Conservation (phyloP, 2,888 invertebrate species). For the Erebia epiphron region DNA sequence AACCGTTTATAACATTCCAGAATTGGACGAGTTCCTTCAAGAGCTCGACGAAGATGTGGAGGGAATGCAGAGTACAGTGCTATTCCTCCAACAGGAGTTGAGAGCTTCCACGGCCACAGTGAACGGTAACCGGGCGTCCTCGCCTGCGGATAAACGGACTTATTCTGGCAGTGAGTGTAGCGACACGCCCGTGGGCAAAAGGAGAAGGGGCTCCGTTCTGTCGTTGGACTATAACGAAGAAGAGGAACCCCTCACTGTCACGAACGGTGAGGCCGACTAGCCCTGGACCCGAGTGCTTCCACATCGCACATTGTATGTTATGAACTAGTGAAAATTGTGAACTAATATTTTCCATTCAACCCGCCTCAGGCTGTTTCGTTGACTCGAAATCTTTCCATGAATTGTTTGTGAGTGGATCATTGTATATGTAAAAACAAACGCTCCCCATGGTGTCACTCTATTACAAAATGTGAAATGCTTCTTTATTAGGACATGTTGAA, state of each 20-base stretch:
- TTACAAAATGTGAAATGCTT: slow-evolving; percentile 54
- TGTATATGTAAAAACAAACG: slow-evolving; percentile 46
- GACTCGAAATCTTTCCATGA: slow-evolving; percentile 51
- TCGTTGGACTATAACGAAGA: slow-evolving; percentile 90
- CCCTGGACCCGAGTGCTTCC: slow-evolving; percentile 60
- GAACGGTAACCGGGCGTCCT: slow-evolving; percentile 63
- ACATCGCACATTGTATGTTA: slow-evolving; percentile 54
- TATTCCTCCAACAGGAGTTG: slow-evolving; percentile 96
- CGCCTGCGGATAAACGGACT: slow-evolving; percentile 70
- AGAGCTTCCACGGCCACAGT: slow-evolving; percentile 86
- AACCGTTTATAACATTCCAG: slow-evolving; percentile 75
- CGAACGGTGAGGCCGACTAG: slow-evolving; percentile 86
- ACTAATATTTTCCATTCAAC: slow-evolving; percentile 50
- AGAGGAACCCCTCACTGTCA: slow-evolving; percentile 86
- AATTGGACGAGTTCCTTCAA: slow-evolving; percentile 96
- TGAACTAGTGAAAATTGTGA: slow-evolving; percentile 64
- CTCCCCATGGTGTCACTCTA: slow-evolving; percentile 51
- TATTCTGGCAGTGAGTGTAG: slow-evolving; percentile 73
- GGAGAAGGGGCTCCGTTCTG: slow-evolving; percentile 87
- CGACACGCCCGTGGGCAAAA: slow-evolving; percentile 83
- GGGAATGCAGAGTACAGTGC: slow-evolving; percentile 98
- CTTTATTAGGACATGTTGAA: slow-evolving; percentile 62
- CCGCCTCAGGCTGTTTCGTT: slow-evolving; percentile 51
- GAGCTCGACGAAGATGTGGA: slow-evolving; percentile 99
- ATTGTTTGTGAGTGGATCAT: slow-evolving; percentile 63